Evolutionary conservation across 2,888 invertebrate genomes (phyloP).

Genomic region (Cabera pusaria): DNA sequence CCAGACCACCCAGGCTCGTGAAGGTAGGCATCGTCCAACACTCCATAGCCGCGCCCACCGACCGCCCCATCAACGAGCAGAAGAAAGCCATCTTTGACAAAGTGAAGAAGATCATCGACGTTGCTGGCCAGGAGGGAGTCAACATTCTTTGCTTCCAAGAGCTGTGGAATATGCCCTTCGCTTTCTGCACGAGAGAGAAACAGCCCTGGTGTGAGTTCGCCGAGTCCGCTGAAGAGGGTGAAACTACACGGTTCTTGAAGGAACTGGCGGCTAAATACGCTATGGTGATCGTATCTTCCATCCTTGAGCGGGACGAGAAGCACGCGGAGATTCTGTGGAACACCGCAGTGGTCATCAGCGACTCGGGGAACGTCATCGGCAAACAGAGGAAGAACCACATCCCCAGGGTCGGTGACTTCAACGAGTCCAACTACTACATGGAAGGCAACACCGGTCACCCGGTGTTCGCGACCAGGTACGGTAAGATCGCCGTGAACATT

Average conservation of each 20-base stretch:
- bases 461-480: conserved; percentile 94
- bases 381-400: conserved; percentile 99
- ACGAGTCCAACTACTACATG: conserved; percentile 99
- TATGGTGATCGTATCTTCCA: conserved; percentile 98
- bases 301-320: conserved; percentile 94
- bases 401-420: conserved; percentile 98
- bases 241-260: conserved; percentile 92
- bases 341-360: conserved; percentile 96
- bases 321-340: conserved; percentile 97
- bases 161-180: conserved; percentile 99
- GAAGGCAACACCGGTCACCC: conserved; percentile 98
- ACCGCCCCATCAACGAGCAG: conserved; percentile 89
- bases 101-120: conserved; percentile 90
- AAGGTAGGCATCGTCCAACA: conserved; percentile 96
- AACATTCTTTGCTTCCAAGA: conserved; percentile 98
- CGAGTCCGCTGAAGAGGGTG: conserved; percentile 94
- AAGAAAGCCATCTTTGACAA: conserved; percentile 91
- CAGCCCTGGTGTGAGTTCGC: conserved; percentile 99
- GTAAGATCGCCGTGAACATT: conserved; percentile 96
- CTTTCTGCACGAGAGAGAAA: conserved; percentile 98
- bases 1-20: conserved; percentile 88
- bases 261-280: conserved; percentile 91
- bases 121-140: conserved; percentile 91
- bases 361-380: conserved; percentile 94
- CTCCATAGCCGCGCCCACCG: conserved; percentile 90